These are phyloP conservation scores for Amphibalanus amphitrite DNA, from an alignment of 1,140 invertebrate genomes.

Conservation along the genomic window DNA sequence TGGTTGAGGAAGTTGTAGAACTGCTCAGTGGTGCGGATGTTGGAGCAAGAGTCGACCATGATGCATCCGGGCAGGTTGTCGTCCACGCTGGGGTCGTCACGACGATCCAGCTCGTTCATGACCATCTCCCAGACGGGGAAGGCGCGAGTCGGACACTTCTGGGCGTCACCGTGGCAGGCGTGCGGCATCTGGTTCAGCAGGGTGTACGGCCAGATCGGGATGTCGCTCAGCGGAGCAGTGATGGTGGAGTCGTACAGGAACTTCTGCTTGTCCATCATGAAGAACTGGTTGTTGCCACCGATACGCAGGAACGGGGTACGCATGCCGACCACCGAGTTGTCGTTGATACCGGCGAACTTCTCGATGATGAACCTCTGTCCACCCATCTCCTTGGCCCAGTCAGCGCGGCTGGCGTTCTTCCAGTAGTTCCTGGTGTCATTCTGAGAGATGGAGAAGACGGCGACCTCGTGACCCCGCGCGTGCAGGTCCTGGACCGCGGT, in stretches of 20 bases:
- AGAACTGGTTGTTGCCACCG: slow-evolving; percentile 91
- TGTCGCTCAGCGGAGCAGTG: slow-evolving; percentile 76
- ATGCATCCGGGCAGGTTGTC: slow-evolving; percentile 83
- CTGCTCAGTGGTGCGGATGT: slow-evolving; percentile 78
- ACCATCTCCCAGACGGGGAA: slow-evolving; percentile 96
- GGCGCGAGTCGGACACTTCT: slow-evolving; percentile 70
- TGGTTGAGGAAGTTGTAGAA: slow-evolving; percentile 92
- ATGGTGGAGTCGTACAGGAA: slow-evolving; percentile 93
- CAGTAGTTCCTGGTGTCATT: slow-evolving; percentile 85
- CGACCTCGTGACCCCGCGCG: slow-evolving; percentile 87
- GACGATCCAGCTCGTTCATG: slow-evolving; percentile 85
- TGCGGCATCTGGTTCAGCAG: slow-evolving; percentile 96
- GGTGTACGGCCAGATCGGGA: slow-evolving; percentile 93
- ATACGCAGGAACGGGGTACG: slow-evolving; percentile 80
- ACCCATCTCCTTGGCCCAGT: slow-evolving; percentile 96
- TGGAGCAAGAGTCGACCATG: slow-evolving; percentile 92
- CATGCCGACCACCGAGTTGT: slow-evolving; percentile 84
- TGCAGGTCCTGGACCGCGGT: slow-evolving; percentile 89
- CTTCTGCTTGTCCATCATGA: slow-evolving; percentile 93
- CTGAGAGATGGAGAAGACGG: slow-evolving; percentile 93
- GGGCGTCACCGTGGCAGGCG: slow-evolving; percentile 78
- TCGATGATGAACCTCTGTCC: slow-evolving; percentile 84
- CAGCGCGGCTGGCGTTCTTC: slow-evolving; percentile 79
- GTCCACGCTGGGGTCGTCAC: slow-evolving; percentile 77
- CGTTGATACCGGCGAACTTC: slow-evolving; percentile 80